Conservation (phyloP, 2,113 vertebrate species). For the Pterophyllum scalare region DNA sequence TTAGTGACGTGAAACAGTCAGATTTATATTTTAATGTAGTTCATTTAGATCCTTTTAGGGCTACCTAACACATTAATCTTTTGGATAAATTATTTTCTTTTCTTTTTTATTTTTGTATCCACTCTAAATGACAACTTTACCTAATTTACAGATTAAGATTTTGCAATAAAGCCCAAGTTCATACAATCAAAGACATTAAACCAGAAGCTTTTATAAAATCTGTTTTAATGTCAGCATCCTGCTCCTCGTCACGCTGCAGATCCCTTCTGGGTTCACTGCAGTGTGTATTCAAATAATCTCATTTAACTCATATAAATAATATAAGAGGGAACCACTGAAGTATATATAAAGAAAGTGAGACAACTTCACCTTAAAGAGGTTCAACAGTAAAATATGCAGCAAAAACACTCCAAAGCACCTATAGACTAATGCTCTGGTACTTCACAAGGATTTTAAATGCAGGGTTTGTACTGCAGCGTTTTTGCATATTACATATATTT, state of each 20-base stretch:
- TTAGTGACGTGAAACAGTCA: too few relatives aligned
- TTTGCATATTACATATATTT: background rate
- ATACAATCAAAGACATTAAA: background rate
- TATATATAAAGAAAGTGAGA: background rate
- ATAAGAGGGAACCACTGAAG: background rate
- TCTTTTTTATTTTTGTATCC: background rate
- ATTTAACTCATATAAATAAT: background rate
- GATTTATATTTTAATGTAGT: background rate
- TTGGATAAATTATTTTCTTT: background rate
- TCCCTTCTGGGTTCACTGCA: background rate
- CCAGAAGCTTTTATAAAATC: background rate
- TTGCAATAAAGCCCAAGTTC: background rate
- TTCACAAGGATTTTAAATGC: background rate
- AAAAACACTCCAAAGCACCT: background rate
- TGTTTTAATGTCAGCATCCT: accelerated
- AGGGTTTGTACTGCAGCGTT: background rate
- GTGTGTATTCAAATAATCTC: background rate
- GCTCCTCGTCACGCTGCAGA: background rate
- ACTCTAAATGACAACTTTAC: background rate
- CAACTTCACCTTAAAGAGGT: background rate
- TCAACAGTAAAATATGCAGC: background rate
- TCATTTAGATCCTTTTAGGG: background rate
- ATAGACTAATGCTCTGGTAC: background rate
- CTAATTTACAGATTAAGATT: background rate
- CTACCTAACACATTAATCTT: background rate